Base-by-base conservation (phyloP, 2,113 vertebrate genomes). In the Condylura cristata region DNA sequence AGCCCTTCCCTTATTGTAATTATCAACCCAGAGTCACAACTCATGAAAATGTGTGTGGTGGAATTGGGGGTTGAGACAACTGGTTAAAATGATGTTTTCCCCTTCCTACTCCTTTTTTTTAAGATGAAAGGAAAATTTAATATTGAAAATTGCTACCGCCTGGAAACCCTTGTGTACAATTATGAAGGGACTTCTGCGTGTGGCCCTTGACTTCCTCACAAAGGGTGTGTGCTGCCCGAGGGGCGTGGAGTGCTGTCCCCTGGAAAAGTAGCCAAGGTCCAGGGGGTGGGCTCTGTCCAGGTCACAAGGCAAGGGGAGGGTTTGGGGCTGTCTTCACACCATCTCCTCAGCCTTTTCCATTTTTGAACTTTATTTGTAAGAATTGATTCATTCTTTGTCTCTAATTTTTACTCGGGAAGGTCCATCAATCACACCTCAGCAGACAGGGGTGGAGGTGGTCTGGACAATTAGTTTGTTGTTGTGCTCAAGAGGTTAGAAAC, bases 91-190 rank as follows among this genome's bases (percentile, higher is more conserved):
- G 34, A 34, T 39, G 41, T 28, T 68, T n/a, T 13, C 3, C 13
- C 7, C 24, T 1, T 37, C 53, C 17, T 56, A 1, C 53, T 81
- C 46, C 20, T 56, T n/a, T 93, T 70, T 78, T 48, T 28, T 85
- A 68, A 94, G 74, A 24, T 63, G 51, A 91, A 51, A 88, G 16
- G 51, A 74, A 66, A 94, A 74, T 46, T 48, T 44, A 75, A 34
- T 82, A 32, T 58, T 39, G 8, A 79, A 22, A 78, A 26, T 8
- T n/a, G 9, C 37, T 58, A 9, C 2, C 46, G 6, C 24, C 24
- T 20, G 18, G 17, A 80, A 32, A 63, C 37, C 37, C n/a, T 74
- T 60, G 16, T 18, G 44, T 28, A 22, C 8, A 32, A 9, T 34
- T 4, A 46, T 48, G 34, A 17, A 32, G 74, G 56, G 66, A 60